Conservation (phyloP, 1,140 invertebrate species). For the Nasonia longicornis region DNA sequence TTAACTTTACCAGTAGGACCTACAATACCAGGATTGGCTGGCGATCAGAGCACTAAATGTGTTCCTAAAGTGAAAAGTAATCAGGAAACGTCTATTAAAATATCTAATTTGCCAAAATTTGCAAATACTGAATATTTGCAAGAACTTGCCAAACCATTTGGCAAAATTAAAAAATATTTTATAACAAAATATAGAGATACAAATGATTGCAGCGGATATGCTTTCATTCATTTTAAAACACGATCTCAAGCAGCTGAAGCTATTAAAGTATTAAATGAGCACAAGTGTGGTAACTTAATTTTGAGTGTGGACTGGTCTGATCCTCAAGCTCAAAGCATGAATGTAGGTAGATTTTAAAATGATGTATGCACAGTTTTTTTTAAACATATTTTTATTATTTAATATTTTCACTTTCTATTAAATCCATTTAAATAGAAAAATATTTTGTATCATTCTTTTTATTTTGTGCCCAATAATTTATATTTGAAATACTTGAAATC, state of each 20-base stretch:
- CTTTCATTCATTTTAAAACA: constrained; percentile 95
- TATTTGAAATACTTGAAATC: constrained; percentile 11
- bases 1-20: constrained; percentile 47
- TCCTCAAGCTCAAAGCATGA: constrained; percentile 71
- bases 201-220: constrained; percentile 90
- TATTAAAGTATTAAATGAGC: constrained; percentile 90
- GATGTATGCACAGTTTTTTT: too few relatives aligned
- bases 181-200: constrained; percentile 87
- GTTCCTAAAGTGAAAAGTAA: constrained; percentile 82
- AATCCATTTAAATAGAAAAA: neutral
- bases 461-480: constrained; percentile 30
- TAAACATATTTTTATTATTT: too few relatives aligned
- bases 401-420: too few relatives aligned
- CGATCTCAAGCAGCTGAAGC: constrained; percentile 91
- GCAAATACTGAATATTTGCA: constrained; percentile 95
- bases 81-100: constrained; percentile 92
- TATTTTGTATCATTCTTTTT: constrained; percentile 10
- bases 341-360: neutral
- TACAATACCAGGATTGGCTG: constrained; percentile 65
- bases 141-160: constrained; percentile 93
- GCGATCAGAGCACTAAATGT: constrained; percentile 74
- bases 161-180: constrained; percentile 86
- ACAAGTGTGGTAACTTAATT: constrained; percentile 98
- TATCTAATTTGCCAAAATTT: constrained; percentile 98
- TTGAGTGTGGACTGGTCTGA: constrained; percentile 99